A percentile compares a stretch with the other conserved stretches of the same genome.
Evolutionary conservation across 2,113 vertebrate genomes (phyloP).

Genomic region (Addax nasomaculatus): DNA sequence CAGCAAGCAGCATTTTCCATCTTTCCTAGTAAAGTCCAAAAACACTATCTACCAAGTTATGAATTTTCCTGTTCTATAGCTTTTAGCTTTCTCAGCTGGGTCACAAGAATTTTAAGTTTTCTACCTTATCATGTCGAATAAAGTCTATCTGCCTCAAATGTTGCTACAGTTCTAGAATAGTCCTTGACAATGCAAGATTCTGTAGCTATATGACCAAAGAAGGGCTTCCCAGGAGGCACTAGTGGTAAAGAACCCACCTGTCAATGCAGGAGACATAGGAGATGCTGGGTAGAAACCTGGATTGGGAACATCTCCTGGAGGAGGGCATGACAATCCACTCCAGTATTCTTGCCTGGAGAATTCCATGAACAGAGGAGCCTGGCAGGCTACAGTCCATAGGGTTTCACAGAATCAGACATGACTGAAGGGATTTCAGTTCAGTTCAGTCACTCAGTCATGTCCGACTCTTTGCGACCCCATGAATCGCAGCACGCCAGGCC

Average conservation of each 20-base stretch:
- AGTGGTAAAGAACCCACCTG: not conserved
- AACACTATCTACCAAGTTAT: not conserved
- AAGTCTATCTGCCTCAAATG: not conserved
- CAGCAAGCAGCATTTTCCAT: not conserved
- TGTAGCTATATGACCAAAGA: not conserved
- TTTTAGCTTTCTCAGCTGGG: not conserved
- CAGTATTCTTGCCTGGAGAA: not conserved
- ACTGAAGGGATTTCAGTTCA: not conserved
- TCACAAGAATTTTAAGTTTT: not conserved
- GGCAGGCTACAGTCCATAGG: not conserved
- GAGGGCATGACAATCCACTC: not conserved
- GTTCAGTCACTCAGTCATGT: too few species aligned
- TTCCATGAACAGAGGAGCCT: not conserved
- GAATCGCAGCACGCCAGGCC: too few species aligned
- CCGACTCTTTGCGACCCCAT: too few species aligned
- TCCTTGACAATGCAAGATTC: not conserved
- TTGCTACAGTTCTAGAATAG: not conserved
- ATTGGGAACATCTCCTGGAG: not conserved
- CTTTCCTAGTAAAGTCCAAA: not conserved
- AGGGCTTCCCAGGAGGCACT: not conserved
- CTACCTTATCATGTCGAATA: not conserved
- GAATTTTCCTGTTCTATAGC: not conserved
- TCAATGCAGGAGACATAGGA: not conserved
- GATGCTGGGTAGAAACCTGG: not conserved
- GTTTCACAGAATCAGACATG: not conserved